These are phyloP conservation scores for Tetragonisca angustula DNA, from an alignment of 2,888 invertebrate species.

Conservation along the genomic window DNA sequence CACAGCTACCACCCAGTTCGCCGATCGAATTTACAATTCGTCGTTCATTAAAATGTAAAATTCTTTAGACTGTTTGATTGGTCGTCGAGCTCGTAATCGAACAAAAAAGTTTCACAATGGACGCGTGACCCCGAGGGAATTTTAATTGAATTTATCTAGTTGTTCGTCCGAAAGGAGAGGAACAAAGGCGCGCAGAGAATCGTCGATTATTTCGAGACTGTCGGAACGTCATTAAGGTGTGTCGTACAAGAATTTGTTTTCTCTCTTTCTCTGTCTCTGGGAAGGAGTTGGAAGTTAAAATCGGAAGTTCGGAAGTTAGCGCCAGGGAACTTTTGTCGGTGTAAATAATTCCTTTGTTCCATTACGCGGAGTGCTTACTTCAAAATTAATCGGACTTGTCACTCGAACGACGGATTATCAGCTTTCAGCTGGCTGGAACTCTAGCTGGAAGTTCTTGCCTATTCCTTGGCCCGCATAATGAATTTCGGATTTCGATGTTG, in stretches of 20 bases:
- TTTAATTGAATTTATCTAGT: constrained; percentile 10
- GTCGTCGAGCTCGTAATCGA: not conserved
- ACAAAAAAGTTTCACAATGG: constrained; percentile 3
- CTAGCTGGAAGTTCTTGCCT: not conserved
- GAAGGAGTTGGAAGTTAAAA: constrained; percentile 1
- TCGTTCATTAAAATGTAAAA: constrained; percentile 25
- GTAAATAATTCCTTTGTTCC: constrained; percentile 36
- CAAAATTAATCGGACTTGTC: constrained; percentile 24
- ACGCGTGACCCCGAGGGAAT: not conserved
- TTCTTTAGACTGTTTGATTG: not conserved
- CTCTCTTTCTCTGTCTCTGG: too few relatives aligned
- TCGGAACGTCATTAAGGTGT: not conserved
- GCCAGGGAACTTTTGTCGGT: not conserved
- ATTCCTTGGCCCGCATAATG: not conserved
- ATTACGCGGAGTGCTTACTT: constrained; percentile 30
- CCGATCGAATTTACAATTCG: not conserved
- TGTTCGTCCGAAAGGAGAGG: not conserved
- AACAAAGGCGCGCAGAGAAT: not conserved
- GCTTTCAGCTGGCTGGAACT: not conserved
- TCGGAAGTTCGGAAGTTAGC: constrained; percentile 2
- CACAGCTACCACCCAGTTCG: not conserved
- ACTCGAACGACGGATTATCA: constrained; percentile 3
- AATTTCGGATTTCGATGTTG: not conserved
- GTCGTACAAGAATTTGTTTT: constrained; percentile 25
- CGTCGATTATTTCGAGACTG: not conserved